phyloP scores from a whole-genome alignment of 2,797 vertebrate genomes.

The Anolis apletophallus region DNA sequence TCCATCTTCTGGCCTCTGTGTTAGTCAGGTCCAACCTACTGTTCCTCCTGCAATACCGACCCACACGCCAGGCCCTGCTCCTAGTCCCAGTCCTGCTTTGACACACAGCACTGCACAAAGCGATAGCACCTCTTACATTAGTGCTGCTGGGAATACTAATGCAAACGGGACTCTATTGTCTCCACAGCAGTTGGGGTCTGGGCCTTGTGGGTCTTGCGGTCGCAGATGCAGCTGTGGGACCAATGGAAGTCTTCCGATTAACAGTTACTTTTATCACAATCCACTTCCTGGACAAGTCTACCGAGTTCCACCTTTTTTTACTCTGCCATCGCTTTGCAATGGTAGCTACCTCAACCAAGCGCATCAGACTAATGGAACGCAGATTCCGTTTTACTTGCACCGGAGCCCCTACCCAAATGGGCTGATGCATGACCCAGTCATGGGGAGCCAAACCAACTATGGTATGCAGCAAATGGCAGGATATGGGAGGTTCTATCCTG shows the following conservation, averaged over 20 bases:
- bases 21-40: constrained; percentile 77
- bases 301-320: constrained; percentile 86
- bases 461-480: constrained; percentile 90
- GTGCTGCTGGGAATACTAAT: constrained; percentile 79
- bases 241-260: constrained; percentile 81
- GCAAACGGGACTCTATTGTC: constrained; percentile 76
- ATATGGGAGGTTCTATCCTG: constrained; percentile 86
- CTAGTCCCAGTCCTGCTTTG: constrained; percentile 87
- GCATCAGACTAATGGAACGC: constrained; percentile 88
- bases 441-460: constrained; percentile 89
- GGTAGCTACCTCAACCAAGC: constrained; percentile 91
- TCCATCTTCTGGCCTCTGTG: constrained; percentile 70
- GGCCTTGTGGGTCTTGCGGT: constrained; percentile 84
- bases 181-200: constrained; percentile 79
- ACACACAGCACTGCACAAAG: constrained; percentile 91
- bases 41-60: constrained; percentile 86
- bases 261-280: constrained; percentile 86
- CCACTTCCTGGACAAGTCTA: constrained; percentile 88
- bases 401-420: constrained; percentile 83
- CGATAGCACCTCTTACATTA: constrained; percentile 88
- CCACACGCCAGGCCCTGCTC: constrained; percentile 88
- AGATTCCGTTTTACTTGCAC: constrained; percentile 88
- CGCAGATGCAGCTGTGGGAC: constrained; percentile 83
- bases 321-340: constrained; percentile 88
- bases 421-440: constrained; percentile 90